These are phyloP conservation scores for Monopterus albus DNA, from an alignment of 2,113 vertebrate species.

Conservation along the genomic window DNA sequence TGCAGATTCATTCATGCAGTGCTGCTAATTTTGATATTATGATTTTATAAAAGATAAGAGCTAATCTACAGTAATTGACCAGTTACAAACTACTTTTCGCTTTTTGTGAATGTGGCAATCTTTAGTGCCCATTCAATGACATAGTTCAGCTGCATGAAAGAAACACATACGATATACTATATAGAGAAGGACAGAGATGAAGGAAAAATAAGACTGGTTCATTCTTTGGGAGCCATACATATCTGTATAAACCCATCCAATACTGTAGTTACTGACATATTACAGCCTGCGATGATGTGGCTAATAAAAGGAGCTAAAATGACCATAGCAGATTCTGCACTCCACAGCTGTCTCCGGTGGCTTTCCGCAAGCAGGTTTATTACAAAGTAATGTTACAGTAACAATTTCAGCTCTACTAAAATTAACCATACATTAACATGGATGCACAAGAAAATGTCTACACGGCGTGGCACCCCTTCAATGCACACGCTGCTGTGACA, in stretches of 20 bases:
- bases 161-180: background rate
- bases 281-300: background rate
- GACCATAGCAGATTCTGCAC: conserved; percentile 29
- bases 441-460: conserved; percentile 88
- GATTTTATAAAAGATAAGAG: background rate
- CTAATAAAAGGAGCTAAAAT: background rate
- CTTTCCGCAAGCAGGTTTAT: conserved; percentile 96
- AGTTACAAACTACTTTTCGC: background rate
- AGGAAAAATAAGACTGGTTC: background rate
- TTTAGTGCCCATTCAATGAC: background rate
- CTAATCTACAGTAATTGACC: background rate
- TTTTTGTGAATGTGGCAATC: background rate
- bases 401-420: conserved; percentile 94
- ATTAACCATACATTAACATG: conserved; percentile 89
- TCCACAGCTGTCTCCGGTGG: conserved; percentile 70
- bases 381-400: conserved; percentile 96
- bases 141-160: background rate
- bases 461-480: conserved; percentile 81
- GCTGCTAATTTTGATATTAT: background rate
- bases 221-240: background rate
- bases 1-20: too few relatives aligned
- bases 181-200: background rate
- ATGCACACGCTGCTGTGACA: conserved; percentile 83
- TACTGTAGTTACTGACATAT: too few relatives aligned
- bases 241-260: too few relatives aligned